Percentiles rank a stretch among this genome's conserved stretches.
Conservation (phyloP, 2,888 invertebrate genomes). For the Chironomus riparius region DNA sequence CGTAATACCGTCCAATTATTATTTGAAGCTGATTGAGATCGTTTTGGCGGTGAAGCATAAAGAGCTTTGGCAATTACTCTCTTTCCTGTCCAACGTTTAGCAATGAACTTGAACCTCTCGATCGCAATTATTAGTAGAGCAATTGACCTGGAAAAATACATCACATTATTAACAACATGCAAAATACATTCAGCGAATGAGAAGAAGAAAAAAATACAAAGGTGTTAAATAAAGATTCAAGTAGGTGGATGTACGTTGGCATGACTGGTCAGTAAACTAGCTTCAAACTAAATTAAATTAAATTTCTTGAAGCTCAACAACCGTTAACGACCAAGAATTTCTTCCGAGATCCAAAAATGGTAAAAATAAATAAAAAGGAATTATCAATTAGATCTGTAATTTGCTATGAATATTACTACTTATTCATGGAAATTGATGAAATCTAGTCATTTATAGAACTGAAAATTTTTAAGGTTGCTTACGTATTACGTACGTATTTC, state of each 20-base stretch:
- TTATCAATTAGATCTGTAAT: neutral
- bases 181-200: neutral
- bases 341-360: neutral
- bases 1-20: slow-evolving; percentile 28
- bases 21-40: slow-evolving; percentile 29
- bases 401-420: neutral
- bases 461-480: slow-evolving; percentile 31
- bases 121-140: slow-evolving; percentile 51
- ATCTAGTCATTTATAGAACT: slow-evolving; percentile 20
- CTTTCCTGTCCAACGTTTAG: slow-evolving; percentile 53
- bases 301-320: too few species aligned
- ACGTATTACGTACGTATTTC: too few species aligned
- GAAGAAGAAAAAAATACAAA: neutral
- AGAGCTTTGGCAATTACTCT: slow-evolving; percentile 46
- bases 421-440: too few species aligned
- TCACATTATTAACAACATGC: slow-evolving; percentile 1
- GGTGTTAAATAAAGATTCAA: neutral
- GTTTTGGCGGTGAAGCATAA: slow-evolving; percentile 29
- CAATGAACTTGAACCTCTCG: slow-evolving; percentile 56
- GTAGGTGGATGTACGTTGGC: slow-evolving; percentile 32
- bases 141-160: slow-evolving; percentile 43
- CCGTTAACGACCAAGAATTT: neutral
- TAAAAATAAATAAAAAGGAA: neutral
- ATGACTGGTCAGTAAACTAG: slow-evolving; percentile 40
- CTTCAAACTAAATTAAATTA: too few species aligned